These are phyloP conservation scores for Scophthalmus maximus DNA, from an alignment of 2,113 vertebrate genomes.

Conservation along the genomic window DNA sequence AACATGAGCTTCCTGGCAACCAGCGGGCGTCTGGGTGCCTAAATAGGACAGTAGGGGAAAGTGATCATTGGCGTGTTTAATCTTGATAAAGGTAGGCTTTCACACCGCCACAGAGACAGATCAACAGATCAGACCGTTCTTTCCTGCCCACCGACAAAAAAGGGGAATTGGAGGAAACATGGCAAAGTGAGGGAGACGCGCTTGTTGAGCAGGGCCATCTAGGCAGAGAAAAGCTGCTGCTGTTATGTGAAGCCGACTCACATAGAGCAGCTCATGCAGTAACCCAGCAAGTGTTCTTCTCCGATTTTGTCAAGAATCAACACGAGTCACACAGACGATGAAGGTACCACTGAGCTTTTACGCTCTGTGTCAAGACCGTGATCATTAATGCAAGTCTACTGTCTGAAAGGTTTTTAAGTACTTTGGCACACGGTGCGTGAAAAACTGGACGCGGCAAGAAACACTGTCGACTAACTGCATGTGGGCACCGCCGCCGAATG, in stretches of 20 bases:
- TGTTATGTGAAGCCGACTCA: conserved; percentile 14
- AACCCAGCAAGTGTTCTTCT: conserved; percentile 26
- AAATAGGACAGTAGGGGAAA: conserved; percentile 74
- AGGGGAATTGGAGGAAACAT: conserved; percentile 48
- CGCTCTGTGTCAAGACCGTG: not conserved
- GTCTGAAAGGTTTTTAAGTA: not conserved
- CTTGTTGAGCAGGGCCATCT: conserved; percentile 36
- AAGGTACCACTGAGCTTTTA: not conserved
- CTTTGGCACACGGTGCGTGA: not conserved
- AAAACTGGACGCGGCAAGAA: conserved; percentile 18
- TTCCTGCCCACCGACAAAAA: conserved; percentile 40
- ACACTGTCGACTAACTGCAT: not conserved
- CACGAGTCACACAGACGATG: not conserved
- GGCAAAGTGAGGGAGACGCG: conserved; percentile 53
- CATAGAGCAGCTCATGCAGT: conserved; percentile 20
- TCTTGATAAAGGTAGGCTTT: conserved; percentile 77
- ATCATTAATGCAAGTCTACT: not conserved
- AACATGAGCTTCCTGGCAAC: conserved; percentile 76
- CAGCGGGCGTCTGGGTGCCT: conserved; percentile 64
- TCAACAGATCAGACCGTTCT: conserved; percentile 45
- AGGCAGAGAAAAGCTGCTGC: conserved; percentile 21
- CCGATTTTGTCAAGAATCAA: conserved; percentile 19
- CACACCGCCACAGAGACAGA: conserved; percentile 46
- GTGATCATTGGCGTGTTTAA: conserved; percentile 70
- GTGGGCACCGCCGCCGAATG: too few relatives aligned